Conservation (phyloP, 2,797 vertebrate genomes). For the Oreortyx pictus region DNA sequence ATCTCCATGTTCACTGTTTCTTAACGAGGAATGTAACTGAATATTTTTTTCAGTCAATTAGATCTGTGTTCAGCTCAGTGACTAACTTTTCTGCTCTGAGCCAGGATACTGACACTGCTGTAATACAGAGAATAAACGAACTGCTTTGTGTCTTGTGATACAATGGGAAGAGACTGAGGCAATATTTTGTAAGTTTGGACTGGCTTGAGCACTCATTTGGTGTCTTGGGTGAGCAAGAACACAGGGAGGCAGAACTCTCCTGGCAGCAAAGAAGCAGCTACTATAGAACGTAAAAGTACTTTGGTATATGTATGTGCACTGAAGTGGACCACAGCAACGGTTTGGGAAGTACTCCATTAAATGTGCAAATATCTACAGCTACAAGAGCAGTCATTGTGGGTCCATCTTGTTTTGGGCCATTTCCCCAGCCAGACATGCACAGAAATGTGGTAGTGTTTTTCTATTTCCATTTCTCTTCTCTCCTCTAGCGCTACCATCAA, state of each 20-base stretch:
- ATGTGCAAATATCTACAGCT: fast-evolving
- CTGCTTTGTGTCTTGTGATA: background rate
- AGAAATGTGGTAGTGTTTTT: background rate
- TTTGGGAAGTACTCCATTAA: background rate
- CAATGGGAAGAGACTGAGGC: background rate
- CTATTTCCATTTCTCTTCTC: background rate
- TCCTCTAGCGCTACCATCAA: fast-evolving
- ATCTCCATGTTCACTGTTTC: background rate
- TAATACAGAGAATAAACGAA: background rate
- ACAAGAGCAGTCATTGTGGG: fast-evolving
- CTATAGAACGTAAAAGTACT: background rate
- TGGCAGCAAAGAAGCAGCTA: background rate
- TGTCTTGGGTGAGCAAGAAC: background rate
- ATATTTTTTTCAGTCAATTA: background rate
- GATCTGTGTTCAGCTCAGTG: background rate
- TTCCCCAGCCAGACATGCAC: background rate
- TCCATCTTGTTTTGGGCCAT: background rate
- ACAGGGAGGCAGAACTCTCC: background rate
- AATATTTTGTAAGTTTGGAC: background rate
- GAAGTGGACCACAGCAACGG: background rate
- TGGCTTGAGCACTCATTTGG: background rate
- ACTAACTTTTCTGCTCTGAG: background rate
- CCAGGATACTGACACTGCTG: background rate
- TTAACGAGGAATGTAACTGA: background rate
- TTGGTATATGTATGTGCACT: background rate